phyloP scores from a whole-genome alignment of 2,888 invertebrate species.

The Crepidodera aurea region DNA sequence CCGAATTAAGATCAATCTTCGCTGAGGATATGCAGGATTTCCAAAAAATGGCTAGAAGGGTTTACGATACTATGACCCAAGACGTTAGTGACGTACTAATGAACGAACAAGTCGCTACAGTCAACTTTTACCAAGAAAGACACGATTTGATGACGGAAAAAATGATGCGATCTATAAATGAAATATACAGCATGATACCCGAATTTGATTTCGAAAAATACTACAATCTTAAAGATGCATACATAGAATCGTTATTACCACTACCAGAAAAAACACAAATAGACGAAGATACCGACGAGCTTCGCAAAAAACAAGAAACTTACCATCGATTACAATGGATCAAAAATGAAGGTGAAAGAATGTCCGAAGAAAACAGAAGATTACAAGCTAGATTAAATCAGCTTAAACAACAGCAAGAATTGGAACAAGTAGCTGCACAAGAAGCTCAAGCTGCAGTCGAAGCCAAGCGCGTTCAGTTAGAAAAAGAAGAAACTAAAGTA shows the following conservation, averaged over 20 bases:
- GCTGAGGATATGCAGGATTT: slow-evolving; percentile 55
- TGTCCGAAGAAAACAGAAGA: slow-evolving; percentile 55
- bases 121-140: slow-evolving; percentile 52
- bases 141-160: slow-evolving; percentile 49
- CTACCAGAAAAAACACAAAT: slow-evolving; percentile 39
- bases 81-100: slow-evolving; percentile 59
- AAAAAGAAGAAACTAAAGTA: slow-evolving; percentile 51
- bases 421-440: slow-evolving; percentile 47
- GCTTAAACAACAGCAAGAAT: slow-evolving; percentile 52
- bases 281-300: slow-evolving; percentile 51
- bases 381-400: slow-evolving; percentile 52
- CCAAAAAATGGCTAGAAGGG: slow-evolving; percentile 53
- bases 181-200: slow-evolving; percentile 53
- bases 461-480: slow-evolving; percentile 43
- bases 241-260: slow-evolving; percentile 43
- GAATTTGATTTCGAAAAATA: slow-evolving; percentile 58
- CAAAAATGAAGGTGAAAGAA: slow-evolving; percentile 57
- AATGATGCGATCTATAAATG: slow-evolving; percentile 56
- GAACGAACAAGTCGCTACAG: slow-evolving; percentile 58
- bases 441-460: slow-evolving; percentile 47
- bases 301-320: slow-evolving; percentile 54
- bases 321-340: slow-evolving; percentile 59
- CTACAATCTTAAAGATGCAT: slow-evolving; percentile 48
- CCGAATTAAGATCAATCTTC: slow-evolving; percentile 50
- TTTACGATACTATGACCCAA: slow-evolving; percentile 60